phyloP scores from a whole-genome alignment of 2,888 invertebrate species.

The Hypolimnas misippus region DNA sequence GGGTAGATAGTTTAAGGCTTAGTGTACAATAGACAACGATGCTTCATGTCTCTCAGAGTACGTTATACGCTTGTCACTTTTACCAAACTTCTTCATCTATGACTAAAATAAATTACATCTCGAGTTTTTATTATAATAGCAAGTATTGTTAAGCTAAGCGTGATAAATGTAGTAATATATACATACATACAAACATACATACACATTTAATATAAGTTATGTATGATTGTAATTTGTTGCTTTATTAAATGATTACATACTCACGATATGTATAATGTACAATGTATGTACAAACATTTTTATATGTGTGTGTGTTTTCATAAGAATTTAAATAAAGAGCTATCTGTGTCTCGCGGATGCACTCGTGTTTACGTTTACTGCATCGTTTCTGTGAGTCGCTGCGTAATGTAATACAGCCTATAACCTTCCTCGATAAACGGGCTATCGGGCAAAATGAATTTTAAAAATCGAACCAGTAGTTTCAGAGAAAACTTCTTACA shows the following conservation, averaged over 20 bases:
- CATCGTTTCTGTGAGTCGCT: no score
- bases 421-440: no score
- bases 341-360: no score
- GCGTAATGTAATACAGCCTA: no score
- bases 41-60: neutral
- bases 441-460: no score
- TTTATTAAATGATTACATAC: neutral
- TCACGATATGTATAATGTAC: neutral
- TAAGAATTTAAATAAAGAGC: no score
- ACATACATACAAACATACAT: neutral
- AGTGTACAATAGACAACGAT: no score
- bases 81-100: neutral
- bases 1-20: no score
- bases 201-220: neutral
- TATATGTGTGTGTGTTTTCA: neutral
- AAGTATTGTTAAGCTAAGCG: constrained; percentile 10
- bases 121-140: constrained; percentile 12
- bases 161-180: constrained; percentile 16
- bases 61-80: neutral
- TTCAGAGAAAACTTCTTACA: no score
- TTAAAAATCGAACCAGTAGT: no score
- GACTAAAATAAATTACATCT: constrained; percentile 12
- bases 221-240: neutral
- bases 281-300: neutral
- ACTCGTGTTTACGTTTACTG: no score